Evolutionary conservation across 2,888 invertebrate species (phyloP).

Genomic region (Cepaea hortensis): DNA sequence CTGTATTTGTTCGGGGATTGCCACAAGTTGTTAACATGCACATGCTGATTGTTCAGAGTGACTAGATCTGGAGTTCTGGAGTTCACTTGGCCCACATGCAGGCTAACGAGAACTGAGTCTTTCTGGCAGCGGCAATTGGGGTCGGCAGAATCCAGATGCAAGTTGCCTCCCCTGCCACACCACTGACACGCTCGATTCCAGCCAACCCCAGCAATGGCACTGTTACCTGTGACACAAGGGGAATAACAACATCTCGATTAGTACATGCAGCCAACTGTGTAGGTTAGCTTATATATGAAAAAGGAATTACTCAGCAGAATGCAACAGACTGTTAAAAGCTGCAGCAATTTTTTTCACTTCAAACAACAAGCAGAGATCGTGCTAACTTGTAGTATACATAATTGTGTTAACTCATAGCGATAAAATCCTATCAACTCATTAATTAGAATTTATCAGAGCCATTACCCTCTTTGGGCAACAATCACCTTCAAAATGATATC

Average conservation of each 20-base stretch:
- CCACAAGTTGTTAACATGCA: neutral
- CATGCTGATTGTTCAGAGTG: neutral
- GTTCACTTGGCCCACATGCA: slow-evolving; percentile 41
- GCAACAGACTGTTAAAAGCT: too few species aligned
- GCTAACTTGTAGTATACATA: too few species aligned
- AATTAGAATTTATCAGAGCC: too few species aligned
- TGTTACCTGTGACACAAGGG: slow-evolving; percentile 43
- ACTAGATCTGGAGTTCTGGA: slow-evolving; percentile 37
- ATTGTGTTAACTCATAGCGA: too few species aligned
- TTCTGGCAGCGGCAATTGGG: slow-evolving; percentile 69
- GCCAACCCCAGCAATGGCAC: slow-evolving; percentile 38
- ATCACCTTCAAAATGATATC: too few species aligned
- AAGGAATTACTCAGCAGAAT: neutral
- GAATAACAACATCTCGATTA: slow-evolving; percentile 30
- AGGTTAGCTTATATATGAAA: neutral
- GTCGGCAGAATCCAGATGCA: slow-evolving; percentile 65
- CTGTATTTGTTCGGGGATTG: neutral
- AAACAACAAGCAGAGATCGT: neutral
- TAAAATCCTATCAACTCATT: too few species aligned
- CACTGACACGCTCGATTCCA: slow-evolving; percentile 65
- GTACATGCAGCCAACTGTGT: slow-evolving; percentile 10
- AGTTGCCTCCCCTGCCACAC: slow-evolving; percentile 69
- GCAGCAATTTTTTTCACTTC: neutral
- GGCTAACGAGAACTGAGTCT: slow-evolving; percentile 58
- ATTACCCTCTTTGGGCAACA: too few species aligned